phyloP scores from a whole-genome alignment of 2,888 invertebrate genomes.

The Leptopterna dolabrata region DNA sequence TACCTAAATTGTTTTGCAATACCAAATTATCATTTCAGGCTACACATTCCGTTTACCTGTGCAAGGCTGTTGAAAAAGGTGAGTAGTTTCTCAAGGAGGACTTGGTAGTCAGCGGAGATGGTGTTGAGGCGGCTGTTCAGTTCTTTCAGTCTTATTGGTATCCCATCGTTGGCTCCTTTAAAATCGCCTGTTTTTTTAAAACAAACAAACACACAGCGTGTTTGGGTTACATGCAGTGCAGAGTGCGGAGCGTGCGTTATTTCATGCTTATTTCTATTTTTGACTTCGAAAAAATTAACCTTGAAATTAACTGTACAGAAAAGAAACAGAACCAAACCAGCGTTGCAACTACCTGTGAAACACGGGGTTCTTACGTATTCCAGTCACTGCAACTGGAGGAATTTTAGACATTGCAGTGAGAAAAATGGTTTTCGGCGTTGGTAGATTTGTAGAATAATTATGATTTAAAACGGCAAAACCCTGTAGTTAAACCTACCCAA shows the following conservation, averaged over 20 bases:
- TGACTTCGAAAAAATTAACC: no score
- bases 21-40: no score
- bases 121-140: slow-evolving; percentile 76
- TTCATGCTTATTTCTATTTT: background rate
- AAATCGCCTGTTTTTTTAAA: slow-evolving; percentile 66
- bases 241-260: slow-evolving; percentile 1
- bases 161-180: slow-evolving; percentile 71
- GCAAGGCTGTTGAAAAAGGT: slow-evolving; percentile 77
- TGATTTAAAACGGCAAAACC: no score
- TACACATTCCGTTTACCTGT: slow-evolving; percentile 69
- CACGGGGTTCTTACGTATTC: no score
- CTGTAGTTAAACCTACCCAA: no score
- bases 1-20: background rate
- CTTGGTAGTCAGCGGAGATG: slow-evolving; percentile 78
- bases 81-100: slow-evolving; percentile 76
- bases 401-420: no score
- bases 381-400: no score
- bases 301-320: no score
- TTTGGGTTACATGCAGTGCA: slow-evolving; percentile 44
- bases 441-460: no score
- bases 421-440: no score
- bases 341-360: no score
- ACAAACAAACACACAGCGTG: background rate
- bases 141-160: slow-evolving; percentile 75
- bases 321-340: no score